Percentiles rank a stretch among this genome's conserved stretches.
phyloP scores from a whole-genome alignment of 2,113 vertebrate species.

The Podilymbus podiceps region DNA sequence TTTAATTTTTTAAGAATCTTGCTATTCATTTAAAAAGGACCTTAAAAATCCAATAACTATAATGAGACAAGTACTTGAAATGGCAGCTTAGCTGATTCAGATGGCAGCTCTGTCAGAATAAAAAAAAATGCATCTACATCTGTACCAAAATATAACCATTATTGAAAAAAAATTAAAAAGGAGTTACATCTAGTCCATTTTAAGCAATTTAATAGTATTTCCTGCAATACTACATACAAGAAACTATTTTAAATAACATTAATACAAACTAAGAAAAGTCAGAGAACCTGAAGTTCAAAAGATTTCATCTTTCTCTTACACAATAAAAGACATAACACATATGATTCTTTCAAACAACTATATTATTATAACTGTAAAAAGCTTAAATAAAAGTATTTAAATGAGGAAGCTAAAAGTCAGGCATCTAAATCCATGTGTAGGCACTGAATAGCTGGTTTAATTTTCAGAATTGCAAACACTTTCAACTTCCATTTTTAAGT shows the following conservation, averaged over 20 bases:
- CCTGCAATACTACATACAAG: slow-evolving; percentile 21
- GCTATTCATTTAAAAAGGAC: slow-evolving; percentile 1
- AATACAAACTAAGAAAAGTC: slow-evolving; percentile 27
- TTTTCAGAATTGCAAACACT: slow-evolving; percentile 4
- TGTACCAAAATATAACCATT: neutral
- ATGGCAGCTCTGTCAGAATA: slow-evolving; percentile 10
- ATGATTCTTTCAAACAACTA: neutral
- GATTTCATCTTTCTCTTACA: slow-evolving; percentile 7
- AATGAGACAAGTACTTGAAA: slow-evolving; percentile 19
- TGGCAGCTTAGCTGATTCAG: slow-evolving; percentile 38
- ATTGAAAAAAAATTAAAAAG: slow-evolving; percentile 11
- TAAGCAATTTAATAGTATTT: slow-evolving; percentile 46
- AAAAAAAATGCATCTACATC: neutral
- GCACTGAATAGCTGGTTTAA: slow-evolving; percentile 51
- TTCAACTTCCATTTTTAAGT: neutral
- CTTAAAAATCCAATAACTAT: slow-evolving; percentile 3
- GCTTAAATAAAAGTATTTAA: slow-evolving; percentile 5
- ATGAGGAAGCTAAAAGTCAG: slow-evolving; percentile 4
- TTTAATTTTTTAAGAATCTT: slow-evolving; percentile 34
- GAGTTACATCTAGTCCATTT: slow-evolving; percentile 24
- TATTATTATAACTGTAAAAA: slow-evolving; percentile 17
- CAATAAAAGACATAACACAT: slow-evolving; percentile 11
- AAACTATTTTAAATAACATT: slow-evolving; percentile 44
- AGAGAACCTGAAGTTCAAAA: neutral
- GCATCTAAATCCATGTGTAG: slow-evolving; percentile 37